These are phyloP conservation scores for Mesorhabditis belari DNA, from an alignment of 2,888 invertebrate species.

Conservation along the genomic window DNA sequence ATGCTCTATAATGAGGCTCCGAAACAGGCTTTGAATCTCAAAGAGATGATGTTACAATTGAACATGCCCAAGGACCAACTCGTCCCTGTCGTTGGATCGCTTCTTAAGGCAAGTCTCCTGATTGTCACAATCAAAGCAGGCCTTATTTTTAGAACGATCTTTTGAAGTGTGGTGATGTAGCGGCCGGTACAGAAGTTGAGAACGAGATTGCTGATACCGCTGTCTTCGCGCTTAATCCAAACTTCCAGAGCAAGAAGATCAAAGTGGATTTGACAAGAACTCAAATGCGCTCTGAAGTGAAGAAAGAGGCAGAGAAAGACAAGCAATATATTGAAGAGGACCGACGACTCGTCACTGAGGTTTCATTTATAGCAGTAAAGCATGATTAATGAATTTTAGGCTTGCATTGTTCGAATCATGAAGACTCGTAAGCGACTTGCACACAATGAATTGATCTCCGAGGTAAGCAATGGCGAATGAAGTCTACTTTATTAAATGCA, in stretches of 20 bases:
- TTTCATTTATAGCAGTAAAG: constrained; percentile 52
- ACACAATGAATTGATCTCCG: constrained; percentile 83
- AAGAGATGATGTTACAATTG: constrained; percentile 12
- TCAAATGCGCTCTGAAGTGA: constrained; percentile 91
- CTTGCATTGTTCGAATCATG: constrained; percentile 69
- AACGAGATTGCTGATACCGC: background rate
- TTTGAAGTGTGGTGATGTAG: constrained; percentile 11
- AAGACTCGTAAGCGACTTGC: constrained; percentile 92
- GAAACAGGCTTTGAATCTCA: constrained; percentile 68
- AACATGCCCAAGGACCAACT: constrained; percentile 63
- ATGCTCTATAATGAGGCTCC: constrained; percentile 85
- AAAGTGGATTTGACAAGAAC: constrained; percentile 88
- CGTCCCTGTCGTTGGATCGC: constrained; percentile 78
- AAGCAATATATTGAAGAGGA: constrained; percentile 99
- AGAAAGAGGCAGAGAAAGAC: constrained; percentile 91
- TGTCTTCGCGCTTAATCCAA: background rate
- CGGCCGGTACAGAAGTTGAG: no score
- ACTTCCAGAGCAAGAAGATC: background rate
- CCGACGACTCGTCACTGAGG: constrained; percentile 89
- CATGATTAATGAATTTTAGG: constrained; percentile 52
- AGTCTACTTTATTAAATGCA: background rate
- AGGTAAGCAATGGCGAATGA: constrained; percentile 63
- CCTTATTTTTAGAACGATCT: constrained; percentile 15
- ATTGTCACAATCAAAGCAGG: background rate
- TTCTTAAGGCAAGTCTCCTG: no score